Conservation (phyloP, 2,797 vertebrate genomes). For the Orestias chungarensis region DNA sequence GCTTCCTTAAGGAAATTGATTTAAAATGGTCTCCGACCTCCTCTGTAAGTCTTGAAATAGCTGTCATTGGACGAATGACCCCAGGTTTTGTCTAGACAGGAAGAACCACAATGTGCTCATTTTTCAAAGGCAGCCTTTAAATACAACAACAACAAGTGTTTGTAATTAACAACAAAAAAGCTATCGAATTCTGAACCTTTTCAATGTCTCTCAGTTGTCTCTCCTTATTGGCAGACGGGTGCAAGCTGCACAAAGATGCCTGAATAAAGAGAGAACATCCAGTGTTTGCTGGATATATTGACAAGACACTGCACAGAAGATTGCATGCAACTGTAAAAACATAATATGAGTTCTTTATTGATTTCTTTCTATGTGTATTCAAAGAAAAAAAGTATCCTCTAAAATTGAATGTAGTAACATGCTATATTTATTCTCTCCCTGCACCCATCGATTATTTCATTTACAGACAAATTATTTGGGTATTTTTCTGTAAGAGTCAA, state of each 20-base stretch:
- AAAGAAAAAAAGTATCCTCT: too few species aligned
- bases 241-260: conserved; percentile 69
- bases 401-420: too few species aligned
- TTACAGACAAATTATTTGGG: too few species aligned
- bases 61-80: conserved; percentile 84
- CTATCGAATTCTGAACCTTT: conserved; percentile 51
- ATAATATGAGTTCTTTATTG: not conserved
- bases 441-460: too few species aligned
- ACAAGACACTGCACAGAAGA: not conserved
- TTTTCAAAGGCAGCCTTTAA: not conserved
- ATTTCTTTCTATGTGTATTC: too few species aligned
- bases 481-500: too few species aligned
- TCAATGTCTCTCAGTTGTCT: conserved; percentile 50
- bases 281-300: not conserved
- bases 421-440: too few species aligned
- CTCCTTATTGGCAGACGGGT: conserved; percentile 30
- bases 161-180: conserved; percentile 1
- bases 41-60: conserved; percentile 80
- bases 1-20: conserved; percentile 83
- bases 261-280: conserved; percentile 47
- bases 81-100: conserved; percentile 88
- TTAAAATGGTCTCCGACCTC: conserved; percentile 73
- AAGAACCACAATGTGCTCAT: conserved; percentile 40
- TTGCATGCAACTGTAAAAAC: not conserved
- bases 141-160: not conserved